Evolutionary conservation across 2,797 vertebrate species (phyloP), one percentile per base, ranked within the genome.

Genomic region (Morelia viridis): DNA sequence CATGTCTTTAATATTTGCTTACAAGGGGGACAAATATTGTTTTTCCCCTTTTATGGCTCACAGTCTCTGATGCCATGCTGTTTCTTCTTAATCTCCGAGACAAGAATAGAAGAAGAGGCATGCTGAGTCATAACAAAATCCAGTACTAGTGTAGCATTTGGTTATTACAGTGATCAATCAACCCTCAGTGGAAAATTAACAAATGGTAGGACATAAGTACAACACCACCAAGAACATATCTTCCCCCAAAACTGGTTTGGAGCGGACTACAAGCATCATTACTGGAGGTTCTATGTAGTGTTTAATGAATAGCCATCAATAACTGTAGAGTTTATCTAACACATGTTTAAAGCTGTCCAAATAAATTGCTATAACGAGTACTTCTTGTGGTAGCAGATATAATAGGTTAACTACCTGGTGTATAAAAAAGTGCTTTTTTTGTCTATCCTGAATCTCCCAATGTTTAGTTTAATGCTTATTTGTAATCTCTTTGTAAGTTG

Each of bases 1-100:
- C n/a, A 56, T 9, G 56, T n/a, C 15, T 88, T 88, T 64, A 50
- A 88, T 50, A 88, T 88, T 62, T 65, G 87, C 60, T 88, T 88
- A 62, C 60, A 64, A 28, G 60, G 46, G 60, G 60, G 60, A 46
- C 1, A 64, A 26, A 41, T 88, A 46, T 62, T 64, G 41, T 50
- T 17, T 7, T n/a, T n/a, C 41, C 60, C 35, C 87, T 65, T 64
- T 64, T 88, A 46, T 28, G 4, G 26, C 56, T 85, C n/a, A 85
- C 15, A 85, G 84, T n/a, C 53, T n/a, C 50, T 85, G 84, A 17
- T n/a, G 53, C 53, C 84, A 31, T 58, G 50, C 28, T 57, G 56
- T n/a, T 57, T 85, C 26, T 56, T n/a, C 50, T 85, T 85, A 85
- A 80, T 80, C 76, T 80, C 76, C 76, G 46, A 46, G 76, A 80